phyloP scores from a whole-genome alignment of 2,888 invertebrate species.

The Drosophila monieri region DNA sequence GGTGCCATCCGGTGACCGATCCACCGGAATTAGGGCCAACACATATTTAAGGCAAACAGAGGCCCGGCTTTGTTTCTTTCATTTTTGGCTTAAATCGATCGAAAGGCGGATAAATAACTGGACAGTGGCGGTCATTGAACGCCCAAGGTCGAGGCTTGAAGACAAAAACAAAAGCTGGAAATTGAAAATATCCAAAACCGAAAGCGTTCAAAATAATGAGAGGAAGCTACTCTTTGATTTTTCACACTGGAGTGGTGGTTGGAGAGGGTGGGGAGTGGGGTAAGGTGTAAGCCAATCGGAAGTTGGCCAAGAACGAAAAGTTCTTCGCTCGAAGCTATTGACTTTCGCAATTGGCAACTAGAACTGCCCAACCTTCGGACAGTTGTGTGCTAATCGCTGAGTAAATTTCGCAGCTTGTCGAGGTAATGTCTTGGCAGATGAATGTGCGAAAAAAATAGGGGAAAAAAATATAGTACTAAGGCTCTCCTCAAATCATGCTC shows the following conservation, averaged over 20 bases:
- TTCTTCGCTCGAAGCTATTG: slow-evolving; percentile 5
- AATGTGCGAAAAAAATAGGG: slow-evolving; percentile 37
- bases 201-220: slow-evolving; percentile 27
- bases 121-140: slow-evolving; percentile 72
- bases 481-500: slow-evolving; percentile 7
- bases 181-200: neutral
- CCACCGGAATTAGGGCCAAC: neutral
- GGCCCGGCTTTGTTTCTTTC: slow-evolving; percentile 29
- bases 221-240: slow-evolving; percentile 29
- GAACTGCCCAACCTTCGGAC: slow-evolving; percentile 34
- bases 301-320: slow-evolving; percentile 30
- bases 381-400: slow-evolving; percentile 56
- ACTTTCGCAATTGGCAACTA: slow-evolving; percentile 31
- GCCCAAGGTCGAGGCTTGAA: slow-evolving; percentile 34
- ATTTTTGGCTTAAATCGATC: slow-evolving; percentile 21
- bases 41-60: slow-evolving; percentile 14
- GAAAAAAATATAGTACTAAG: neutral
- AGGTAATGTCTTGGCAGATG: slow-evolving; percentile 46
- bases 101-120: slow-evolving; percentile 36
- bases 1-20: slow-evolving; percentile 28
- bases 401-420: slow-evolving; percentile 62
- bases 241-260: neutral
- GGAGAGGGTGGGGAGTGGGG: neutral
- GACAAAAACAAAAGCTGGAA: slow-evolving; percentile 11
- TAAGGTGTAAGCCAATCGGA: slow-evolving; percentile 24